A percentile compares a stretch with the other conserved stretches of the same genome.
phyloP scores from a whole-genome alignment of 1,140 invertebrate genomes.

The Bactericera cockerelli region DNA sequence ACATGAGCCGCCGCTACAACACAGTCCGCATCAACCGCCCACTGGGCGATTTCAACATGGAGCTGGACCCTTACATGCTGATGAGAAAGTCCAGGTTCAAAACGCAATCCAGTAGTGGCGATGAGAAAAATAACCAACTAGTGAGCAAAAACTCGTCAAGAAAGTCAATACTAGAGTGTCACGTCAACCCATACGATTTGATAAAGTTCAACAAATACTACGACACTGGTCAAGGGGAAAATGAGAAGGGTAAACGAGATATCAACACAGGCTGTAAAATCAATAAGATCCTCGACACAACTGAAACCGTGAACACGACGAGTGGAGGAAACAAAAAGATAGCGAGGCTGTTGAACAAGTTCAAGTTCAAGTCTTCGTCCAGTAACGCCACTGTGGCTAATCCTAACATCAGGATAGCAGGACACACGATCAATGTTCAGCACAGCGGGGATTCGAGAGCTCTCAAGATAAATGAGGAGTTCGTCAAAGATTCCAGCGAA shows the following conservation, averaged over 20 bases:
- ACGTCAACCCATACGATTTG: constrained; percentile 71
- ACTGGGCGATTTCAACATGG: neutral
- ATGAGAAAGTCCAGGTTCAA: neutral
- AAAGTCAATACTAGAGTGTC: constrained; percentile 63
- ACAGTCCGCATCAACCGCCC: neutral
- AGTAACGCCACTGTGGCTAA: neutral
- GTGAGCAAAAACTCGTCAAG: neutral
- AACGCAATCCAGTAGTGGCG: no score
- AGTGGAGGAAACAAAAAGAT: neutral
- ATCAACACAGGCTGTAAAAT: neutral
- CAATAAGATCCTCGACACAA: neutral
- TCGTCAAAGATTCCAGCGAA: neutral
- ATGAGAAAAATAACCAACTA: constrained; percentile 3
- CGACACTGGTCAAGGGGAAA: constrained; percentile 16
- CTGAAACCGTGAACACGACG: neutral
- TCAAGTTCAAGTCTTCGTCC: neutral
- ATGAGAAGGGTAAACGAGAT: constrained; percentile 23
- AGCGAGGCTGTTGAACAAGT: neutral
- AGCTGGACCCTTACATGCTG: neutral
- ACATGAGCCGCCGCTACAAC: neutral
- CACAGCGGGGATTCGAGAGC: neutral
- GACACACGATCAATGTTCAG: neutral
- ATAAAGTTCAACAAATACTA: constrained; percentile 32
- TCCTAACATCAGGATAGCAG: neutral
- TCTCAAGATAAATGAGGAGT: neutral